Evolutionary conservation across 37 sponge, comb jelly and placozoan species (phyloP).

Genomic region (Amphimedon queenslandica): DNA sequence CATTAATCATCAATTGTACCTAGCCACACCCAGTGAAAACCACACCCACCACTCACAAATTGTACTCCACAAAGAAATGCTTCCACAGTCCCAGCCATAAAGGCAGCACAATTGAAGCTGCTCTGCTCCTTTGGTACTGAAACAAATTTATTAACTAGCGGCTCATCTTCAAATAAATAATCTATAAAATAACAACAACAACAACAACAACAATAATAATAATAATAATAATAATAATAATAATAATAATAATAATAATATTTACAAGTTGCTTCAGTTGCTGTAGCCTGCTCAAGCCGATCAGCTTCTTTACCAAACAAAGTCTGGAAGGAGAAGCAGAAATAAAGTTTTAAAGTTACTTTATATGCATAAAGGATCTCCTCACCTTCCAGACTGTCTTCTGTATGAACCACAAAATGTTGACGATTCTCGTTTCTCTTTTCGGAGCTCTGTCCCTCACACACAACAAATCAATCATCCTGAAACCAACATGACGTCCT

Average conservation of each 20-base stretch:
- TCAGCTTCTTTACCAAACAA: conserved; percentile 98
- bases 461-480: conserved; percentile 83
- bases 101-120: conserved; percentile 93
- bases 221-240: too few species aligned
- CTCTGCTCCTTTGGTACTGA: conserved; percentile 92
- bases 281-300: conserved; percentile 87
- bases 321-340: conserved; percentile 52
- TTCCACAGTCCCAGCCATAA: conserved; percentile 90
- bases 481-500: conserved; percentile 85
- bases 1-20: too few species aligned
- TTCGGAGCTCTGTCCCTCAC: conserved; percentile 72
- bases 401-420: conserved; percentile 88
- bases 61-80: conserved; percentile 74
- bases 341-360: too few species aligned
- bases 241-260: neutral
- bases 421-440: conserved; percentile 83
- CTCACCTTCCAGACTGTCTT: conserved; percentile 94
- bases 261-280: conserved; percentile 85
- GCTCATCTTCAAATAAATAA: conserved; percentile 94
- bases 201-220: too few species aligned
- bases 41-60: conserved; percentile 82
- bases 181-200: conserved; percentile 35
- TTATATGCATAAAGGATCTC: too few species aligned
- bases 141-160: conserved; percentile 91
- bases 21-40: too few species aligned